These are phyloP conservation scores for Apotomis turbidana DNA, from an alignment of 2,888 invertebrate genomes.

Conservation along the genomic window DNA sequence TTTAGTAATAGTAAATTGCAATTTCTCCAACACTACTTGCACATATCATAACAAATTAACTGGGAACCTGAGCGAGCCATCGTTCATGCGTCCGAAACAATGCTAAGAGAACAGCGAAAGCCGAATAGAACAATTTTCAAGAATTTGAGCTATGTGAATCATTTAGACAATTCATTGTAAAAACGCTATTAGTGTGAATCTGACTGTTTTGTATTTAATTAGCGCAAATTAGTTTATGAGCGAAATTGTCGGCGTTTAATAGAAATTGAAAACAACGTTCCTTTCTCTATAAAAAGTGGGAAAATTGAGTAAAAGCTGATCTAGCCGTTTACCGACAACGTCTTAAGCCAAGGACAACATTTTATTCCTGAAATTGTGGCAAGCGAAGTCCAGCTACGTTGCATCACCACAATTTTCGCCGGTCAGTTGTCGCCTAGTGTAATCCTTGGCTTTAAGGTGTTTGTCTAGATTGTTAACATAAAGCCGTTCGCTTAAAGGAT, in stretches of 20 bases:
- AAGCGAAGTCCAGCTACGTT: no score
- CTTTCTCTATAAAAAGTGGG: neutral
- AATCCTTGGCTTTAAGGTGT: no score
- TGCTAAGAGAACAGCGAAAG: constrained; percentile 35
- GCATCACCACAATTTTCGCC: no score
- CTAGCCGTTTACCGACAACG: no score
- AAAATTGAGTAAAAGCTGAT: no score
- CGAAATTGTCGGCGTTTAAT: neutral
- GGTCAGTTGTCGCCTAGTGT: no score
- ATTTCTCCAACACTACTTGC: constrained; percentile 23
- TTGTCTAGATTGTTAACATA: no score
- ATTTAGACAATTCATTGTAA: constrained; percentile 40
- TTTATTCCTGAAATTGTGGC: no score
- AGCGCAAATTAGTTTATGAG: constrained; percentile 27
- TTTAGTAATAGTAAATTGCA: constrained; percentile 21
- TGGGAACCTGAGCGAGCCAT: constrained; percentile 30
- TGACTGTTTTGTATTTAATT: constrained; percentile 36
- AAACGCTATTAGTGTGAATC: constrained; percentile 33
- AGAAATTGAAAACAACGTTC: constrained; percentile 1
- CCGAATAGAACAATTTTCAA: constrained; percentile 28
- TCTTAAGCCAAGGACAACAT: no score
- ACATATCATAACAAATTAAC: constrained; percentile 41
- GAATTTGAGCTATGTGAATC: constrained; percentile 40
- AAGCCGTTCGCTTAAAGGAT: no score
- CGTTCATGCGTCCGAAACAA: constrained; percentile 26